Base-by-base conservation (phyloP, 2,888 invertebrate genomes). In the Melanotus villosus region DNA sequence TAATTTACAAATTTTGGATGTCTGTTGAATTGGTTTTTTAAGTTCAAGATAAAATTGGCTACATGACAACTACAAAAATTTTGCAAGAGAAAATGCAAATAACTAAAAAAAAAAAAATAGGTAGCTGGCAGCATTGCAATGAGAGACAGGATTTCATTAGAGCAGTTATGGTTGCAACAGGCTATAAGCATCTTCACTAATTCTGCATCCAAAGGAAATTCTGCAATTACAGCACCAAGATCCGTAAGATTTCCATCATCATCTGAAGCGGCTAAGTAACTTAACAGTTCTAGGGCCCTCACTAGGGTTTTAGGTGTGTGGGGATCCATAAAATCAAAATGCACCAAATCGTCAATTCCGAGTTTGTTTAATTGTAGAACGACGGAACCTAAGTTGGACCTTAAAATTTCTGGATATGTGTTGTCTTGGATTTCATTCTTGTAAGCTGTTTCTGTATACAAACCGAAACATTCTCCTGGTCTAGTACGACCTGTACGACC, bases 271-370 rank as follows among this genome's bases (percentile, higher is more conserved):
- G 97, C 98, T 76, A 99, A 87, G 85, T 99, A 99, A 87, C 99
- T 99, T 70, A 99, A 88, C 75, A 99, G 87, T 86, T 99, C 99
- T 74, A 99, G 85, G 0, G 99, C 99, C 81, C 99, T 87, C 99
- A 99, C 99, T 68, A 99, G 88, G 0, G 99, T 99, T 88, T 99
- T 99, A 0, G 99, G 99, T 2, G 99, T 99, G 67, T 99, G 99
- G 6, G 99, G 99, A 87, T 99, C 99, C 99, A 99, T 99, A 86
- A 99, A 99, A 87, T 99, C 99, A 85, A 99, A 99, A 84, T 99
- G 99, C 62, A 99, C 99, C 82, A 99, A 87, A 87, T 99, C 99
- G 82, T 99, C 99, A 79, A 99, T 99, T 76, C 98, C 95, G 73
- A 99, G 90, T 86, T 99, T 99, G 86, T 99, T 99, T 82, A 99